Percentiles rank a stretch among this genome's conserved stretches.
These are phyloP conservation scores for Erinaceus europaeus DNA, from an alignment of 2,113 vertebrate species.

Conservation along the genomic window DNA sequence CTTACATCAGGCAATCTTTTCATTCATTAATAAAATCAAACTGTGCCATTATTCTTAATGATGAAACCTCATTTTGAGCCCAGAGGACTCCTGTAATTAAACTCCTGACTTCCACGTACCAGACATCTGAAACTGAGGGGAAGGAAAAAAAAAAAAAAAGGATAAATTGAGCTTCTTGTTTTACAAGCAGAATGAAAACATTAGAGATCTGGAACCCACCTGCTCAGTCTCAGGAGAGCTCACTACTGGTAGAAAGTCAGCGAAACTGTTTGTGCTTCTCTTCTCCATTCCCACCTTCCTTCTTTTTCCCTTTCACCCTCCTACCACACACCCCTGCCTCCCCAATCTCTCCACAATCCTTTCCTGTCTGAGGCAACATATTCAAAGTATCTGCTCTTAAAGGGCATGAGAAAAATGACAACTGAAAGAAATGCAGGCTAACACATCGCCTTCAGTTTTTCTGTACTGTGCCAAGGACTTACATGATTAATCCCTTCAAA, in stretches of 20 bases:
- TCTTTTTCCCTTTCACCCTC: not conserved
- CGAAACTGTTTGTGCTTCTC: not conserved
- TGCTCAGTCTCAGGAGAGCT: not conserved
- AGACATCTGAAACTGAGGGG: constrained; percentile 42
- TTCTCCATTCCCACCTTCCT: not conserved
- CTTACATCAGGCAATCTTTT: constrained; percentile 61
- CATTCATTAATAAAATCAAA: constrained; percentile 77
- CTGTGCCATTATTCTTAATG: constrained; percentile 67
- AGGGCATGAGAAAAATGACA: constrained; percentile 33
- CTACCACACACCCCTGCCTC: not conserved
- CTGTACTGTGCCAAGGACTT: not conserved
- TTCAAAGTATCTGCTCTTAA: not conserved
- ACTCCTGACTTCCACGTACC: constrained; percentile 5
- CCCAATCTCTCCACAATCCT: not conserved
- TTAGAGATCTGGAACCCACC: not conserved
- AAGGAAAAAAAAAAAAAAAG: not conserved
- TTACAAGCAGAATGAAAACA: constrained; percentile 4
- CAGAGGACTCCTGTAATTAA: constrained; percentile 59
- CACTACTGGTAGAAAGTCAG: not conserved
- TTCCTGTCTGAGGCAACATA: not conserved
- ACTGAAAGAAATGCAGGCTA: not conserved
- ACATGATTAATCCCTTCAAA: constrained; percentile 7
- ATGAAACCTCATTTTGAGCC: constrained; percentile 65
- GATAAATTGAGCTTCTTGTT: constrained; percentile 13
- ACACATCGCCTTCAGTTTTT: not conserved